phyloP scores from a whole-genome alignment of 2,888 invertebrate genomes.

The Hyposoter dolosus region DNA sequence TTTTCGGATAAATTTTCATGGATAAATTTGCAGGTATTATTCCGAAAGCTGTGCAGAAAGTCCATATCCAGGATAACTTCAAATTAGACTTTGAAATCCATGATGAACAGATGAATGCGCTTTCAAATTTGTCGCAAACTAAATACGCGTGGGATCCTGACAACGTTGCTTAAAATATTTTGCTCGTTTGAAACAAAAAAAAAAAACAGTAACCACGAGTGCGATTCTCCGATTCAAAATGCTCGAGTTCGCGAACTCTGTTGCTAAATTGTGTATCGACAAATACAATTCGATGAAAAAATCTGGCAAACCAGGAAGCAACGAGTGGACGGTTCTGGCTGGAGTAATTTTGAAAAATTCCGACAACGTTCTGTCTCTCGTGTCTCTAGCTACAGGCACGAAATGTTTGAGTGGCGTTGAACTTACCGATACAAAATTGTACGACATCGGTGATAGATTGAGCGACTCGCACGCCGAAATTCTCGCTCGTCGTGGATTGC shows the following conservation, averaged over 20 bases:
- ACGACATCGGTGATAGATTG: conserved; percentile 89
- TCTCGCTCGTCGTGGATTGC: conserved; percentile 92
- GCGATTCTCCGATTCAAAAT: conserved; percentile 59
- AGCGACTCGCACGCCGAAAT: conserved; percentile 98
- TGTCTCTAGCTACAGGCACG: conserved; percentile 95
- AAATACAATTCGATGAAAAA: conserved; percentile 89
- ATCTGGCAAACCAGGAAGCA: conserved; percentile 91
- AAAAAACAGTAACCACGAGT: not conserved
- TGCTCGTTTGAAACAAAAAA: not conserved
- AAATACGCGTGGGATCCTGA: conserved; percentile 88
- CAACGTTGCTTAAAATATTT: conserved; percentile 83
- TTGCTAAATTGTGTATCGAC: conserved; percentile 87
- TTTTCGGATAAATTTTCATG: conserved; percentile 13
- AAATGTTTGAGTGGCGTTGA: conserved; percentile 93
- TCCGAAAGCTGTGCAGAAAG: conserved; percentile 87
- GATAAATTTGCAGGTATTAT: conserved; percentile 86
- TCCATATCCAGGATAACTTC: conserved; percentile 87
- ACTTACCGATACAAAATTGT: conserved; percentile 85
- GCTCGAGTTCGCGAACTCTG: conserved; percentile 83
- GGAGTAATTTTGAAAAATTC: conserved; percentile 87
- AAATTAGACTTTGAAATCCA: conserved; percentile 87
- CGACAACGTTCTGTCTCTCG: conserved; percentile 86
- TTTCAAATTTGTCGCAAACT: conserved; percentile 84
- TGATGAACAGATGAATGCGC: conserved; percentile 85
- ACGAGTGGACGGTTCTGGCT: conserved; percentile 94